Percentiles rank a stretch among this genome's conserved stretches.
Evolutionary conservation across 2,113 vertebrate species (phyloP).

Genomic region (Xiphophorus maculatus): DNA sequence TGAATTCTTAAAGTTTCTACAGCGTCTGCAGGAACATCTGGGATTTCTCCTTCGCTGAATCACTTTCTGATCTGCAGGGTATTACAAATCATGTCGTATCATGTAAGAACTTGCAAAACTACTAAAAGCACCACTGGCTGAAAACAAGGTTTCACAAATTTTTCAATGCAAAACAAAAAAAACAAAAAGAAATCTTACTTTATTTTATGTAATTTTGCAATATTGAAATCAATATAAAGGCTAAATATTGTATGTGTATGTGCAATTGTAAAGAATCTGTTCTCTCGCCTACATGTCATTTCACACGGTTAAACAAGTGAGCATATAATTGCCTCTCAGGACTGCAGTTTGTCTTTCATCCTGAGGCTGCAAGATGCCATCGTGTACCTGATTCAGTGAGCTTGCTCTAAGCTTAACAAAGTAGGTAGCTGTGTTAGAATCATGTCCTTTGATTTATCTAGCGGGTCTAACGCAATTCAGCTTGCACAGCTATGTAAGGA

Average conservation of each 20-base stretch:
- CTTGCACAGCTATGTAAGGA: not conserved
- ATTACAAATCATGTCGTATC: no score
- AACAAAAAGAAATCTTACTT: no score
- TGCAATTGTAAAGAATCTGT: not conserved
- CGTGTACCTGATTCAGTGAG: not conserved
- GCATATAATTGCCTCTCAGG: not conserved
- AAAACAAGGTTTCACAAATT: no score
- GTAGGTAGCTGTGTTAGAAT: not conserved
- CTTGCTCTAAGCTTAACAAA: not conserved
- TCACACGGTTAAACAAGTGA: not conserved
- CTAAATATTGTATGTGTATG: not conserved
- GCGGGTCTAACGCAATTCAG: not conserved
- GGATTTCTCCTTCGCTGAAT: no score
- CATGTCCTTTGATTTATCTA: constrained; percentile 8
- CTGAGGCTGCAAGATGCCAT: not conserved
- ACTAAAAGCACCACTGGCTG: no score
- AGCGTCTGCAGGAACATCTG: no score
- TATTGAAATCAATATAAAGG: no score
- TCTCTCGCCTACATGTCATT: not conserved
- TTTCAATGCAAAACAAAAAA: no score
- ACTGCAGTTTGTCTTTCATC: not conserved
- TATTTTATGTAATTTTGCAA: no score
- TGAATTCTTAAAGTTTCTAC: no score
- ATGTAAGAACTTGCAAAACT: no score
- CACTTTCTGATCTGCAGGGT: no score